phyloP scores from a whole-genome alignment of 2,888 invertebrate species.

The Meghimatium bilineatum region DNA sequence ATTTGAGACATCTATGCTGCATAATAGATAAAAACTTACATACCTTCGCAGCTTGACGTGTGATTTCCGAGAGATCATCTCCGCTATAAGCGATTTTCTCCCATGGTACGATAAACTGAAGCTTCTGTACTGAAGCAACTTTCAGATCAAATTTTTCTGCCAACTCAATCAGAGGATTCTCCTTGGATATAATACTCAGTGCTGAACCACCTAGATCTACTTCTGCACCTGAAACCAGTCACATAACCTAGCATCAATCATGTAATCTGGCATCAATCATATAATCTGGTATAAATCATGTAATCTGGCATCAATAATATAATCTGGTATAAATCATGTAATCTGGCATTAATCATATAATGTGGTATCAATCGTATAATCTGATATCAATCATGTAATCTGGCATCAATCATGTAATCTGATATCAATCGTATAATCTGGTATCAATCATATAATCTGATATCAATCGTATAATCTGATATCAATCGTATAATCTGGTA shows the following conservation, averaged over 20 bases:
- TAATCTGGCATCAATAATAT: too few species aligned
- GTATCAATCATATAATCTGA: background rate
- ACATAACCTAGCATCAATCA: too few species aligned
- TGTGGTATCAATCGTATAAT: background rate
- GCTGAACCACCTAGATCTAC: conserved; percentile 61
- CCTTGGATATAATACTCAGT: conserved; percentile 57
- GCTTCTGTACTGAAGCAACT: conserved; percentile 53
- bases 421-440: background rate
- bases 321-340: background rate
- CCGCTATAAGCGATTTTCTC: conserved; percentile 55
- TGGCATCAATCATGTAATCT: background rate
- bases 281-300: background rate
- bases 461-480: background rate
- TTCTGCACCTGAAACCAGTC: conserved; percentile 57
- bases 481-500: too few species aligned
- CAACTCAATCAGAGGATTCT: conserved; percentile 59
- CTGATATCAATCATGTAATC: too few species aligned
- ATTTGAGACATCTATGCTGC: too few species aligned
- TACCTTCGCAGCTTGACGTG: conserved; percentile 40
- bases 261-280: too few species aligned
- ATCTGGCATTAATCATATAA: too few species aligned
- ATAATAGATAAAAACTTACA: too few species aligned
- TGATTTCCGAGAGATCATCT: conserved; percentile 50
- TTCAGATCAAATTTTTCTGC: conserved; percentile 59
- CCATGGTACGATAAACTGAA: conserved; percentile 59